These are phyloP conservation scores for Botia almorhae DNA, from an alignment of 2,797 vertebrate species.

Conservation along the genomic window DNA sequence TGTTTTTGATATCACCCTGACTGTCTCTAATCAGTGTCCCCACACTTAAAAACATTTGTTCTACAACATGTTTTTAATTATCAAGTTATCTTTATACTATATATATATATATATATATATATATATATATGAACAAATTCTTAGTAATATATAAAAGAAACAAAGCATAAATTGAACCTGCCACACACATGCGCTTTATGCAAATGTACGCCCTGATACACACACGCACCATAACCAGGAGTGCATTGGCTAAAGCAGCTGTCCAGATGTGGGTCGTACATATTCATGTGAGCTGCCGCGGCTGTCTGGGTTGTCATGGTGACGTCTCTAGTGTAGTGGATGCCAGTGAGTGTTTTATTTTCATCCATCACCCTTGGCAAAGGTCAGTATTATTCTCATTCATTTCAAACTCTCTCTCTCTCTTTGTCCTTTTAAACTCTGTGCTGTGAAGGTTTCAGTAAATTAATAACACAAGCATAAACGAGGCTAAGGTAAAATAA, in stretches of 20 bases:
- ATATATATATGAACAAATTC: not conserved
- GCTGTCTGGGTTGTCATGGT: slow-evolving; percentile 66
- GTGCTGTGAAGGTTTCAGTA: slow-evolving; percentile 50
- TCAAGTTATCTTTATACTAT: not conserved
- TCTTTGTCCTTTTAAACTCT: slow-evolving; percentile 53
- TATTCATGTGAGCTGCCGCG: slow-evolving; percentile 58
- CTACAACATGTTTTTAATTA: not conserved
- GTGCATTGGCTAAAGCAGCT: slow-evolving; percentile 60
- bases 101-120: not conserved
- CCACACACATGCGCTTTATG: slow-evolving; percentile 6
- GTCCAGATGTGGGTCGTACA: slow-evolving; percentile 64
- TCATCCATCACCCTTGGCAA: slow-evolving; percentile 73
- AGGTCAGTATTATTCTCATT: slow-evolving; percentile 76
- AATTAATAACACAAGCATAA: slow-evolving; percentile 48
- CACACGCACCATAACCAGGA: slow-evolving; percentile 42
- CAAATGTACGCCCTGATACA: slow-evolving; percentile 40
- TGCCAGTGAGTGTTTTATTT: slow-evolving; percentile 63
- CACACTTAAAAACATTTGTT: not conserved
- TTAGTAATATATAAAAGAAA: slow-evolving; percentile 4
- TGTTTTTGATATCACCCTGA: not conserved
- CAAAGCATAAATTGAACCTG: slow-evolving; percentile 19
- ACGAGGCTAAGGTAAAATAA: slow-evolving; percentile 15
- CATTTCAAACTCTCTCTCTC: slow-evolving; percentile 66
- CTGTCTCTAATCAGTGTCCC: not conserved
- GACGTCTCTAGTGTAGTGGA: slow-evolving; percentile 62